These are phyloP conservation scores for Muntiacus reevesi DNA, from an alignment of 2,113 vertebrate genomes.

Conservation along the genomic window DNA sequence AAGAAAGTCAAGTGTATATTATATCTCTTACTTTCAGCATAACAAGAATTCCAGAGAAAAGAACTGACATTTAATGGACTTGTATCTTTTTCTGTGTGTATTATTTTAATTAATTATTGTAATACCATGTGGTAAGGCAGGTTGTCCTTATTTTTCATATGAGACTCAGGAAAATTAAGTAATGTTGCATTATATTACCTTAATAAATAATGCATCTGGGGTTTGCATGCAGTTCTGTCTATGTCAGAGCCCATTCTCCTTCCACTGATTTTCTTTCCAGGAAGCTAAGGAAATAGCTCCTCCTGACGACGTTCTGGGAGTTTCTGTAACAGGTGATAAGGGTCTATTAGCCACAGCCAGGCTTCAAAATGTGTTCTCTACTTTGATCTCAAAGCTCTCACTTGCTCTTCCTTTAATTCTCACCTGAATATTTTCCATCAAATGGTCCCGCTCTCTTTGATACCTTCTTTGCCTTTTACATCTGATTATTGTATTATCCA, in stretches of 20 bases:
- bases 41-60: not conserved
- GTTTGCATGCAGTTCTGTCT: not conserved
- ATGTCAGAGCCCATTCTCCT: not conserved
- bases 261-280: not conserved
- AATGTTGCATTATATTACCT: not conserved
- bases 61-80: not conserved
- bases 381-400: not conserved
- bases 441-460: not conserved
- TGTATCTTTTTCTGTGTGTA: not conserved
- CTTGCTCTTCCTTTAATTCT: not conserved
- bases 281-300: not conserved
- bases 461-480: not conserved
- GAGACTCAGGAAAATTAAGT: not conserved
- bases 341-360: not conserved
- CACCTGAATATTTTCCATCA: not conserved
- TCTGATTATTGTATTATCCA: not conserved
- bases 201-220: not conserved
- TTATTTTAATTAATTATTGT: not conserved
- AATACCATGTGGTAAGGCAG: not conserved
- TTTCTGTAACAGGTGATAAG: not conserved
- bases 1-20: not conserved
- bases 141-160: not conserved
- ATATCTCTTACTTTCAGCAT: not conserved
- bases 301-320: not conserved
- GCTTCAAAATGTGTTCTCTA: not conserved